phyloP scores from a whole-genome alignment of 2,888 invertebrate genomes.

The Blastobasis lacticolella region DNA sequence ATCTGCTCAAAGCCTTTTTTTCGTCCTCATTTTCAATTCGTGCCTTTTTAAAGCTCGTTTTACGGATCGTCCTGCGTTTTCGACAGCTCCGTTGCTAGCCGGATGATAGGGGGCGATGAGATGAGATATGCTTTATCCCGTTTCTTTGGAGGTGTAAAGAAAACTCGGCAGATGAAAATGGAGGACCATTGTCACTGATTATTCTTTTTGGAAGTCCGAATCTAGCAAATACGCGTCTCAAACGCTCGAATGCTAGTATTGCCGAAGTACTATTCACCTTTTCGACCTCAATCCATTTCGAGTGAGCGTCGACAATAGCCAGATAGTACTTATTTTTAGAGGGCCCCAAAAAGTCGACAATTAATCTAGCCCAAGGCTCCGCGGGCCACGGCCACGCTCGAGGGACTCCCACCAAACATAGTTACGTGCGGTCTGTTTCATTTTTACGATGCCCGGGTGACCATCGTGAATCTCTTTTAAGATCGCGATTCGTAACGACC shows the following conservation, averaged over 20 bases:
- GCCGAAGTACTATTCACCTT: slow-evolving; percentile 9
- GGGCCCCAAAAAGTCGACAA: slow-evolving; percentile 13
- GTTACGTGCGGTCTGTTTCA: slow-evolving; percentile 15
- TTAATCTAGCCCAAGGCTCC: slow-evolving; percentile 5
- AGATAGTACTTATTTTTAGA: slow-evolving; percentile 14
- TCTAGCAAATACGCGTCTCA: slow-evolving; percentile 8
- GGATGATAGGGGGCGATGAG: not conserved
- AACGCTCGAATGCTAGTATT: not conserved
- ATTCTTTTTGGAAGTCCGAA: slow-evolving; percentile 13
- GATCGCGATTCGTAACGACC: not conserved
- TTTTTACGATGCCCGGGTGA: slow-evolving; percentile 10
- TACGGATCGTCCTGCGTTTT: slow-evolving; percentile 13
- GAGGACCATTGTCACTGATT: slow-evolving; percentile 17
- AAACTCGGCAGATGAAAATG: too few relatives aligned
- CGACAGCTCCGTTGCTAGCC: slow-evolving; percentile 14
- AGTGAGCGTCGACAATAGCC: slow-evolving; percentile 16
- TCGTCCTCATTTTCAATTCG: not conserved
- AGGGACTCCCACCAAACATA: slow-evolving; percentile 17
- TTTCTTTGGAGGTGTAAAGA: slow-evolving; percentile 7
- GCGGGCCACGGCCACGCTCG: slow-evolving; percentile 16
- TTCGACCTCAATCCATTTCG: slow-evolving; percentile 19
- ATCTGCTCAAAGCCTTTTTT: not conserved
- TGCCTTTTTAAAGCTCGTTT: slow-evolving; percentile 5
- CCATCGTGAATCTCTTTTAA: slow-evolving; percentile 7
- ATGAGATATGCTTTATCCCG: not conserved